Percentiles rank a stretch among this genome's conserved stretches.
Evolutionary conservation across 2,888 invertebrate species (phyloP).

Genomic region (Drosophila flavopinicola): DNA sequence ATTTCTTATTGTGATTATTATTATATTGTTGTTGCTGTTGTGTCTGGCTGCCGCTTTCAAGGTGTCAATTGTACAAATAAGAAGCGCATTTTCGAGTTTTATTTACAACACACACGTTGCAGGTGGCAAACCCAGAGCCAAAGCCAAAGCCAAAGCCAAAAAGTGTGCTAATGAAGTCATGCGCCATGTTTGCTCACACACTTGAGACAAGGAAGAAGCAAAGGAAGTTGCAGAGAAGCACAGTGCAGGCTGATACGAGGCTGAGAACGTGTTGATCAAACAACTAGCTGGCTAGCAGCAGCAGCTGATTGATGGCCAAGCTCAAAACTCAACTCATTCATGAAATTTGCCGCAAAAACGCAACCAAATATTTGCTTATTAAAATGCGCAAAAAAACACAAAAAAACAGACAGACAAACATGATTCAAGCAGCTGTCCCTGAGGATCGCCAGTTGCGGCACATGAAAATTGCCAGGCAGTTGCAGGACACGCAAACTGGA

Average conservation of each 20-base stretch:
- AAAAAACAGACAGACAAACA: constrained; percentile 49
- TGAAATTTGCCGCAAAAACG: constrained; percentile 49
- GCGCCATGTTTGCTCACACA: constrained; percentile 57
- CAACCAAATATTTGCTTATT: constrained; percentile 77
- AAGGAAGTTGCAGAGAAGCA: too few species aligned
- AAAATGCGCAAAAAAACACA: constrained; percentile 48
- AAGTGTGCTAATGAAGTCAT: constrained; percentile 75
- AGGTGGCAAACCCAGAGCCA: constrained; percentile 19
- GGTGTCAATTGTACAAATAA: constrained; percentile 75
- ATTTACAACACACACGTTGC: constrained; percentile 25
- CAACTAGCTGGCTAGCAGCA: constrained; percentile 26
- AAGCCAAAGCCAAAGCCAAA: constrained; percentile 22
- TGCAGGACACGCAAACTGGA: constrained; percentile 8
- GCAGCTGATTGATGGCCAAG: constrained; percentile 71
- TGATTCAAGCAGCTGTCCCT: constrained; percentile 66
- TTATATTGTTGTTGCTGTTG: constrained; percentile 8
- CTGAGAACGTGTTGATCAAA: too few species aligned
- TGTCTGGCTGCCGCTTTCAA: constrained; percentile 30
- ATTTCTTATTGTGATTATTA: constrained; percentile 44
- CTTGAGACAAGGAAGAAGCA: constrained; percentile 41
- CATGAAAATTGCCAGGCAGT: constrained; percentile 68
- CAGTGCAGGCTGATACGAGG: too few species aligned
- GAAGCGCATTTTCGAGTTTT: constrained; percentile 51
- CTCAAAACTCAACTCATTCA: constrained; percentile 58
- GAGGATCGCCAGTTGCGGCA: constrained; percentile 62